Evolutionary conservation across 2,888 invertebrate species (phyloP).

Genomic region (Lissocephala sabroskyi): DNA sequence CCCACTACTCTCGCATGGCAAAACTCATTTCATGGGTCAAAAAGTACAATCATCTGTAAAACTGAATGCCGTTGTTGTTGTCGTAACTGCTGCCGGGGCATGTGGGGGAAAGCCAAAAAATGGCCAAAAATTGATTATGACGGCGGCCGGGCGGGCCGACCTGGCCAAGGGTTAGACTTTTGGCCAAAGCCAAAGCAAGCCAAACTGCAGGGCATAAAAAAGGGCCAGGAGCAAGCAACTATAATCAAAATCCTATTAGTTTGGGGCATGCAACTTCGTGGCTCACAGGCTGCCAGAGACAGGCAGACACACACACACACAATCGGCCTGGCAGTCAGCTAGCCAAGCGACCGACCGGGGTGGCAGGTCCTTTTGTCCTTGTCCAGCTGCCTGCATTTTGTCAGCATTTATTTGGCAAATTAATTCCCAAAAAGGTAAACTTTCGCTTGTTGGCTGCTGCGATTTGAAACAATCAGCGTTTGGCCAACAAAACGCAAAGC

Average conservation of each 20-base stretch:
- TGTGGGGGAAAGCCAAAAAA: conserved; percentile 3
- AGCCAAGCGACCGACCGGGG: not conserved
- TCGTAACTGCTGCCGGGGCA: not conserved
- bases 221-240: conserved; percentile 37
- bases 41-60: conserved; percentile 67
- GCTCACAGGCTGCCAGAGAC: too few relatives aligned
- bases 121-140: conserved; percentile 60
- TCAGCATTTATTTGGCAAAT: conserved; percentile 62
- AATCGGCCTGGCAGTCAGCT: conserved; percentile 20
- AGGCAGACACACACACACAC: too few relatives aligned
- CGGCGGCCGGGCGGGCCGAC: conserved; percentile 15
- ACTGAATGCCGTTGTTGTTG: conserved; percentile 13
- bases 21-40: conserved; percentile 73
- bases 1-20: conserved; percentile 39
- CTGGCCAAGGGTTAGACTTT: not conserved
- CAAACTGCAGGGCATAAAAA: conserved; percentile 15
- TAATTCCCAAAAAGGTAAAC: conserved; percentile 66
- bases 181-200: conserved; percentile 8
- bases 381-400: conserved; percentile 56
- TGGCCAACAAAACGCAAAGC: conserved; percentile 6
- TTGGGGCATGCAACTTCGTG: conserved; percentile 6
- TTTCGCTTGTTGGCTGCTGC: conserved; percentile 28
- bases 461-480: conserved; percentile 63
- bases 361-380: conserved; percentile 43
- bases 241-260: conserved; percentile 70